A percentile compares a stretch with the other conserved stretches of the same genome.
Conservation (phyloP, 1,140 invertebrate species). For the Saxidomus purpurata region DNA sequence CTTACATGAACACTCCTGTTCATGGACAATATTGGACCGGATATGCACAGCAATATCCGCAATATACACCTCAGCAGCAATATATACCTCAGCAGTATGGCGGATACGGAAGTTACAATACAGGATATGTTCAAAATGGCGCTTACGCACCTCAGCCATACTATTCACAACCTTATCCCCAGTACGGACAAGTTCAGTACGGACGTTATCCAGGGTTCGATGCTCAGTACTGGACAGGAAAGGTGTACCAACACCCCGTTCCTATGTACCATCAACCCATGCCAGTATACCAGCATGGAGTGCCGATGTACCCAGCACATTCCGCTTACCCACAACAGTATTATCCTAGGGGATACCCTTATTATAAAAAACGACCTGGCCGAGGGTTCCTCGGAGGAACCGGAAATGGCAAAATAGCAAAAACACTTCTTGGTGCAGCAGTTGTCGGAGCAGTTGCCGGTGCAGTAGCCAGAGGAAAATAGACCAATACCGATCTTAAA, state of each 20-base stretch:
- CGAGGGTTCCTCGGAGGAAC: neutral
- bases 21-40: constrained; percentile 51
- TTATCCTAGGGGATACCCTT: neutral
- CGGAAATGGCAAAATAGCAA: neutral
- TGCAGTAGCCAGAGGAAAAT: constrained; percentile 20
- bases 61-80: constrained; percentile 30
- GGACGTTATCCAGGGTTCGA: constrained; percentile 16
- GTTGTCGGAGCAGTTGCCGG: constrained; percentile 37
- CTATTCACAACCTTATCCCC: neutral
- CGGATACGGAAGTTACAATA: constrained; percentile 11
- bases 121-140: constrained; percentile 9
- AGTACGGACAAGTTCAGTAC: constrained; percentile 20
- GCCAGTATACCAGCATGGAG: neutral
- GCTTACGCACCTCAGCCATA: neutral
- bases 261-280: neutral
- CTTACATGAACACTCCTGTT: constrained; percentile 2
- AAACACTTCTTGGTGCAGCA: constrained; percentile 46
- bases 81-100: constrained; percentile 35
- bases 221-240: constrained; percentile 46
- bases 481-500: no score
- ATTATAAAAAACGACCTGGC: neutral
- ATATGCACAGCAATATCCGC: constrained; percentile 8
- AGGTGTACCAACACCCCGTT: neutral
- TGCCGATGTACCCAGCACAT: neutral
- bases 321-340: neutral